Conservation (phyloP, 35 echinoderm and acorn worm genomes). For the Hemicentrotus pulcherrimus region DNA sequence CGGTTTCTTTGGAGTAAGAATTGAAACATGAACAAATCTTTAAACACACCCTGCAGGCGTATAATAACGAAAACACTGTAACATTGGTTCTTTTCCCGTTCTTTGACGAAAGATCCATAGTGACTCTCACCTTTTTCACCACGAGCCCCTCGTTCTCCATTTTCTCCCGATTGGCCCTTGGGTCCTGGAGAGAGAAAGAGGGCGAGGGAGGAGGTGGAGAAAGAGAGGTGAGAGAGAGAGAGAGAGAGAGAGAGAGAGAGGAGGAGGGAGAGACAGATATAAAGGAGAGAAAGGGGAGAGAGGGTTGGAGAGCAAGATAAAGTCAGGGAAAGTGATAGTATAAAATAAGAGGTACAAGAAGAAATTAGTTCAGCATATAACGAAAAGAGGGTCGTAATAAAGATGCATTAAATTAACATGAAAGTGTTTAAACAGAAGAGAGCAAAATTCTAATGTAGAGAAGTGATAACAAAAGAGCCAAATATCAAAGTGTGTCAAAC, state of each 20-base stretch:
- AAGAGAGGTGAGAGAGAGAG: neutral
- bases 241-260: neutral
- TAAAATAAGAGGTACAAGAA: neutral
- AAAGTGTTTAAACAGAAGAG: neutral
- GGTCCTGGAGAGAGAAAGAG: neutral
- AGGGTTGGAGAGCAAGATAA: neutral
- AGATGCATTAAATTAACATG: neutral
- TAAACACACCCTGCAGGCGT: neutral
- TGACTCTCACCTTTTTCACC: conserved; percentile 21
- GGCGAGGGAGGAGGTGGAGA: neutral
- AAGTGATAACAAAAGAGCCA: no score
- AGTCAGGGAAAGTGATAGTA: neutral
- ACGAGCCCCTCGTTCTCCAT: neutral
- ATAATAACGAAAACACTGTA: neutral
- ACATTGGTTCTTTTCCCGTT: conserved; percentile 15
- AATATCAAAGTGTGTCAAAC: no score
- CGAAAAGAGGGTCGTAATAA: neutral
- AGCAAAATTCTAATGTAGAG: no score
- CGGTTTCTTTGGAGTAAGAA: neutral
- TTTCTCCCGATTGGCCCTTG: neutral
- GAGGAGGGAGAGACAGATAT: neutral
- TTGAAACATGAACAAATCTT: conserved; percentile 20
- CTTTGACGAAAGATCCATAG: neutral
- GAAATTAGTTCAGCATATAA: neutral
- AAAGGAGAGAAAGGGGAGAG: neutral